phyloP scores from a whole-genome alignment of 2,888 invertebrate genomes.

The Dynastes hyllus region DNA sequence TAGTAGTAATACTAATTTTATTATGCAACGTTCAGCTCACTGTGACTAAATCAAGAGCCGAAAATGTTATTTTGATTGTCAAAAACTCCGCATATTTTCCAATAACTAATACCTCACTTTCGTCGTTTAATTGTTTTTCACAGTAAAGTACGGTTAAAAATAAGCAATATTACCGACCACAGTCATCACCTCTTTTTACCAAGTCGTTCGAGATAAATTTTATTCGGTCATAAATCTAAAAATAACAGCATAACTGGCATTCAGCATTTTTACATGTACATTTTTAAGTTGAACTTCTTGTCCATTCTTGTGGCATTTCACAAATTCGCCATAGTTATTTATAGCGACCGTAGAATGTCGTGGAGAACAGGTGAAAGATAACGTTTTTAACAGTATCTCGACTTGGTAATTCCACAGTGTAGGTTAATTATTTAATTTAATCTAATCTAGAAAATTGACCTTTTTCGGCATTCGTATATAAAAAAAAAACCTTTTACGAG shows the following conservation, averaged over 20 bases:
- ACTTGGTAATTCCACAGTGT: slow-evolving; percentile 21
- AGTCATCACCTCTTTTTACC: slow-evolving; percentile 28
- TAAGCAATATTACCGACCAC: neutral
- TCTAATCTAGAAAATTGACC: slow-evolving; percentile 40
- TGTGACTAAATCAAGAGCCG: too few relatives aligned
- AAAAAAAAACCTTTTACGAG: slow-evolving; percentile 16
- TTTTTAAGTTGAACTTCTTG: slow-evolving; percentile 38
- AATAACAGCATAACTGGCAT: slow-evolving; percentile 39
- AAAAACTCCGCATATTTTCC: too few relatives aligned
- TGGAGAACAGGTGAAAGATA: slow-evolving; percentile 30
- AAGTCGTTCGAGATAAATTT: slow-evolving; percentile 22
- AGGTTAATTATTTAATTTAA: slow-evolving; percentile 40
- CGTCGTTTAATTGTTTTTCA: slow-evolving; percentile 10
- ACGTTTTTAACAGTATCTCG: slow-evolving; percentile 42
- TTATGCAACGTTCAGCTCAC: too few relatives aligned
- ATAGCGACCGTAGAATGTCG: slow-evolving; percentile 32
- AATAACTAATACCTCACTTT: neutral
- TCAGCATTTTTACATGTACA: slow-evolving; percentile 35
- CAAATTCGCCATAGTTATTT: slow-evolving; percentile 43
- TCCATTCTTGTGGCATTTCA: slow-evolving; percentile 41
- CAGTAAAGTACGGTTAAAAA: slow-evolving; percentile 1
- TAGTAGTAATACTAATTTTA: too few relatives aligned
- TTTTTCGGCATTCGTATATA: slow-evolving; percentile 4
- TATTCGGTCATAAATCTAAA: slow-evolving; percentile 28
- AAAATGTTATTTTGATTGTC: too few relatives aligned